Evolutionary conservation across 2,797 vertebrate genomes (phyloP), one percentile per base, ranked within the genome.

Genomic region (Masticophis lateralis): DNA sequence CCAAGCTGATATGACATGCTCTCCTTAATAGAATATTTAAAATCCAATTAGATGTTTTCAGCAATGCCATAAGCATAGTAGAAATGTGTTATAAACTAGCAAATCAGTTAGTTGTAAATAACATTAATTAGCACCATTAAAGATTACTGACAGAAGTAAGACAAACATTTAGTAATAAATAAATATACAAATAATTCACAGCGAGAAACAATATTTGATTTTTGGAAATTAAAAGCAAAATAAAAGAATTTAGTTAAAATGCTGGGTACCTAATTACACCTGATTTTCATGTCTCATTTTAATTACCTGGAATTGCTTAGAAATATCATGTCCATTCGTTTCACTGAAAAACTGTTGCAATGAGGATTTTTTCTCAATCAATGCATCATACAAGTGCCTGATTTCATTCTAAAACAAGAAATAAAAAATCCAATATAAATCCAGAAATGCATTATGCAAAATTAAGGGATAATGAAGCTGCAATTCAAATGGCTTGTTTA

Each of bases 231-330:
- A 86, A 91, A 90, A 66, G 12, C 51, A 86, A 61, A 55, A 91
- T 27, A 83, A 86, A 14, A 28, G 66, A 91, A 89, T 91, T 91
- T 69, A 94, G 28, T 51, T 94, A 69, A 94, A 60, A 47, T 14
- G 18, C 16, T 88, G 56, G 79, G 55, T 92, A 32, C 28, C 57
- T 86, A 61, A 86, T 59, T 92, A 43, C 94, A 14, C 53, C 90
- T 93, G 94, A 43, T 89, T 51, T 92, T 89, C 13, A 0, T 20
- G 90, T 86, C 51, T 12, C 0, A 94, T 92, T 83, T 61, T 55
- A 93, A 95, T 97, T 98, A 99, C 98, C 98, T 99, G 98, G 55
- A 98, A 97, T 60, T 98, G 98, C 69, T 98, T 94, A n/a, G 96
- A 95, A 95, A 96, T 25, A 93, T 95, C 96, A 83, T 89, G 94